Conservation (phyloP, 2,888 invertebrate genomes). For the Cheilosia grossa region DNA sequence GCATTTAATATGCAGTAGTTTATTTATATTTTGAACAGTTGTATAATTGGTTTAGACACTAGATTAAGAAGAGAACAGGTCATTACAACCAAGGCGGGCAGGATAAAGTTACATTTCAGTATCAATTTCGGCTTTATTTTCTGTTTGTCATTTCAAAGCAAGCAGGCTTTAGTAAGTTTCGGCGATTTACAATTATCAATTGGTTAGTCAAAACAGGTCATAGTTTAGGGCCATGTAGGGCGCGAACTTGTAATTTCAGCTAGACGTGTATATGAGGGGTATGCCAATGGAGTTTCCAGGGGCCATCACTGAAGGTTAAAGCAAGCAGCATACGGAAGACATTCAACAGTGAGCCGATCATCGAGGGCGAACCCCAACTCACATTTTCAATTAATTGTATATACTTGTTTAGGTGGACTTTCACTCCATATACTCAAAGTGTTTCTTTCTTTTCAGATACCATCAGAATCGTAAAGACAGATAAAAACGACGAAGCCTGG, state of each 20-base stretch:
- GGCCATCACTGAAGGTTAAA: conserved; percentile 27
- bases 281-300: conserved; percentile 39
- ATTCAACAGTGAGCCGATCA: conserved; percentile 49
- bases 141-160: not conserved
- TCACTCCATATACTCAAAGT: conserved; percentile 54
- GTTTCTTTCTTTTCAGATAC: conserved; percentile 62
- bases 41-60: no score
- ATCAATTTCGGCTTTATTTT: no score
- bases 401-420: conserved; percentile 56
- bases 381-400: conserved; percentile 68
- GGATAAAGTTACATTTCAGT: no score
- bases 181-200: not conserved
- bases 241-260: conserved; percentile 66
- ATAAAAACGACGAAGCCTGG: conserved; percentile 21
- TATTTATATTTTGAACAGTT: no score
- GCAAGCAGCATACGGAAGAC: conserved; percentile 44
- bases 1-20: no score
- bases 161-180: no score
- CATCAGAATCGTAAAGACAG: conserved; percentile 16
- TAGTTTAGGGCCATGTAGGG: conserved; percentile 6
- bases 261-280: conserved; percentile 39
- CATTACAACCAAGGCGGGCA: no score
- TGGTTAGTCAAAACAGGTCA: not conserved
- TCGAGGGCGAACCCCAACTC: conserved; percentile 37
- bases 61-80: no score